Base-by-base conservation (phyloP, 1,140 invertebrate genomes). In the Scaptomyza pallida region DNA sequence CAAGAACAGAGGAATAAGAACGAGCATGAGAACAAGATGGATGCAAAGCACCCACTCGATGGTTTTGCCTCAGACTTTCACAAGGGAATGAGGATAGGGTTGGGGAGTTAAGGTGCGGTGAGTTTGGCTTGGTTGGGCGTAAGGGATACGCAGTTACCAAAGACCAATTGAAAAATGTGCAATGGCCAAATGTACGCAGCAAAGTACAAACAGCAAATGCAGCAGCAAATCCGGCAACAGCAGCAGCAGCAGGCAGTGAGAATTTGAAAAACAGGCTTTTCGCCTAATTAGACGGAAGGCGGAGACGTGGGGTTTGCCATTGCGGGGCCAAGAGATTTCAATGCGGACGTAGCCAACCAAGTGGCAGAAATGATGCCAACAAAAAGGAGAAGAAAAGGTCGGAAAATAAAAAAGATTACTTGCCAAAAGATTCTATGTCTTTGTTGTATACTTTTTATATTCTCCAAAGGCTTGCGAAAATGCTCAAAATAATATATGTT, bases 131-230 rank as follows among this genome's bases (percentile, higher is more conserved):
- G 44, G 12, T n/a, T 35, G 9, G 45, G 8, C 10, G 23, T 30
- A 13, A 15, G 21, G 45, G 5, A 47, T 55, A 59, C 45, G 59
- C 55, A 68, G 57, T 52, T 77, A 50, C 78, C 65, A 77, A 76
- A 74, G 77, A 88, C 81, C 81, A 85, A 85, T 85, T 85, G 81
- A 85, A 81, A 86, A 86, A 85, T 85, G 77, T 81, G 77, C 76
- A 85, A 67, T 57, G 81, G 76, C 77, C 80, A 63, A 85, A 57
- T 55, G 51, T 85, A 75, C 71, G 67, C 80, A 78, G 61, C 54
- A 70, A 48, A 62, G 19, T 61, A 61, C 45, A 44, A 67, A 51
- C 71, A 70, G 57, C 43, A 69, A 50, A 40, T 43, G 65, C 79
- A 78, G 60, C 54, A 69, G 61, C 41, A 79, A 51, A 55, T n/a